phyloP scores from a whole-genome alignment of 1,140 invertebrate species.

The Dendroctonus ponderosae region DNA sequence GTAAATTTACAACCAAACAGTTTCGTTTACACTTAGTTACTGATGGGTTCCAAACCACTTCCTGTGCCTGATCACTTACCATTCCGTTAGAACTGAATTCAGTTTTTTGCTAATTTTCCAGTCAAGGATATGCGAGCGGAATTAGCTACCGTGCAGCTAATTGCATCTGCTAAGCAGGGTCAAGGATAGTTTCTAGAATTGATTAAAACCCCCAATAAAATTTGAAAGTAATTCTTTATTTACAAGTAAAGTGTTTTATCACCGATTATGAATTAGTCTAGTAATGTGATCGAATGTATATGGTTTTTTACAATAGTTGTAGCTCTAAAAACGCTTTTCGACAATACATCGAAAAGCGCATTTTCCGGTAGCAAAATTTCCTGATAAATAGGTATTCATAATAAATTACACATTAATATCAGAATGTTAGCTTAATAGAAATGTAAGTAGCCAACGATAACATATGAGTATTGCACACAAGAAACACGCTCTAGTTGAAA shows the following conservation, averaged over 20 bases:
- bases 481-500: too few relatives aligned
- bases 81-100: too few relatives aligned
- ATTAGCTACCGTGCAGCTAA: too few relatives aligned
- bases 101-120: too few relatives aligned
- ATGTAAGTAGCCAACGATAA: not conserved
- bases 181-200: too few relatives aligned
- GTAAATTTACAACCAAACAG: too few relatives aligned
- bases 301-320: slow-evolving; percentile 6
- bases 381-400: not conserved
- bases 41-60: too few relatives aligned
- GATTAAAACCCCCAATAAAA: slow-evolving; percentile 8
- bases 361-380: not conserved
- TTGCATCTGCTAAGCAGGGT: too few relatives aligned
- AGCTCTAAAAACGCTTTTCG: slow-evolving; percentile 4
- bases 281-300: slow-evolving; percentile 24
- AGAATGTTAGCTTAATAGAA: not conserved
- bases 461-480: not conserved
- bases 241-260: slow-evolving; percentile 30
- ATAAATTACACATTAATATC: not conserved
- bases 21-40: too few relatives aligned
- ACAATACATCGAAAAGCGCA: not conserved
- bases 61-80: too few relatives aligned
- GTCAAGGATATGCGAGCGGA: too few relatives aligned
- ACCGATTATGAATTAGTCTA: slow-evolving; percentile 24
- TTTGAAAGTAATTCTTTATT: slow-evolving; percentile 22